Evolutionary conservation across 1,140 invertebrate species (phyloP).

Genomic region (Hirudo medicinalis): DNA sequence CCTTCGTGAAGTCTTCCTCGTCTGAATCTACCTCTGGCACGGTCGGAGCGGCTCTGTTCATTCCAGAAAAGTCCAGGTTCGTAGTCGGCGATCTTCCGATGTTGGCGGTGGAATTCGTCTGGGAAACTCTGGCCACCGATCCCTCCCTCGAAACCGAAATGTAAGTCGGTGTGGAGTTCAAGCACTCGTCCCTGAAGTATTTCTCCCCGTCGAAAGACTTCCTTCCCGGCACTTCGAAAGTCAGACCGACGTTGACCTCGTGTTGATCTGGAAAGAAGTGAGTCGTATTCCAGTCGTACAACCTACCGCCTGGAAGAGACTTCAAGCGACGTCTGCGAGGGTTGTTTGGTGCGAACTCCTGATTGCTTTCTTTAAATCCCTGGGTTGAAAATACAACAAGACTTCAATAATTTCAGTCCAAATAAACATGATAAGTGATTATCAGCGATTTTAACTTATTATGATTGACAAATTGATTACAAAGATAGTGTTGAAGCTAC

Average conservation of each 20-base stretch:
- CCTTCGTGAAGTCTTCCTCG: not conserved
- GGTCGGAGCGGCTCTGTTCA: no score
- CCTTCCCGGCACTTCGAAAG: not conserved
- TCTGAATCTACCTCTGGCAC: not conserved
- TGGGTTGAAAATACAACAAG: no score
- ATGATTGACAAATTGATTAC: no score
- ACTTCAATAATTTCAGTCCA: no score
- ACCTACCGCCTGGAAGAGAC: not conserved
- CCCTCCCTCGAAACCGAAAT: constrained; percentile 4
- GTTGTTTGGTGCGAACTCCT: no score
- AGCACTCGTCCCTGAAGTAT: not conserved
- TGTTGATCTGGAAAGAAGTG: constrained; percentile 15
- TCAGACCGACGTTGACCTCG: constrained; percentile 14
- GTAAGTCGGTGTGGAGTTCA: not conserved
- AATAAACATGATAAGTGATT: no score
- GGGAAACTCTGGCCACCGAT: not conserved
- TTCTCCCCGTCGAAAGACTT: not conserved
- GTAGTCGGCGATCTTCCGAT: no score
- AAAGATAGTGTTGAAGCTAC: no score
- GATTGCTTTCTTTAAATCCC: no score
- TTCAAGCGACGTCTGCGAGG: not conserved
- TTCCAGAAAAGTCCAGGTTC: no score
- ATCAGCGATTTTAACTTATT: no score
- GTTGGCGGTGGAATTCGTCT: no score
- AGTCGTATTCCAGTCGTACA: constrained; percentile 18